Percentiles rank a stretch among this genome's conserved stretches.
phyloP scores from a whole-genome alignment of 2,113 vertebrate species.

The Piprites chloris region DNA sequence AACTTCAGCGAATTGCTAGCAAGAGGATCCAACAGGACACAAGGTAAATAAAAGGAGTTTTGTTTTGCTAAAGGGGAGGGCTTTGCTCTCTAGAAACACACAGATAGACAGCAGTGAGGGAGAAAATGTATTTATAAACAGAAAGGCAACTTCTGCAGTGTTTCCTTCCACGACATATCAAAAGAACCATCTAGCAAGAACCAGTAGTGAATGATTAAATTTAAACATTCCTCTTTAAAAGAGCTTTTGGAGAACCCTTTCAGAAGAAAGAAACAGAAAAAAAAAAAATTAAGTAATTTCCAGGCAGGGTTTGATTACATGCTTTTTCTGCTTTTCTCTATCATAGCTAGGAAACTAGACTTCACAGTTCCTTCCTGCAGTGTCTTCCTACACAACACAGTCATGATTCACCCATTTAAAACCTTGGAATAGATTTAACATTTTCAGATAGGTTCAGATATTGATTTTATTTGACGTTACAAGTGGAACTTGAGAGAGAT shows the following conservation, averaged over 20 bases:
- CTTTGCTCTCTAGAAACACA: not conserved
- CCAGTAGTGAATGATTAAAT: not conserved
- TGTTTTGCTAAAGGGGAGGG: not conserved
- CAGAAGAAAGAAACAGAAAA: not conserved
- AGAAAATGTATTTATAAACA: not conserved
- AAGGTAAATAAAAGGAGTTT: not conserved
- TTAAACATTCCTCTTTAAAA: not conserved
- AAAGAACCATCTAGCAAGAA: not conserved
- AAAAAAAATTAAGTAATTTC: not conserved
- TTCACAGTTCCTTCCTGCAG: not conserved
- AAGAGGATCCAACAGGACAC: not conserved
- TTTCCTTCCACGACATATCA: not conserved
- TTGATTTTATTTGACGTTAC: not conserved
- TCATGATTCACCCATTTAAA: not conserved
- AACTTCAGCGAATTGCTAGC: not conserved
- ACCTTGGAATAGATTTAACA: not conserved
- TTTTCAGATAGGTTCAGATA: not conserved
- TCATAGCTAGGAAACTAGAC: not conserved
- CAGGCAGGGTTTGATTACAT: not conserved
- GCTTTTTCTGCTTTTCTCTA: not conserved
- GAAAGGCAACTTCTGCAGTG: not conserved
- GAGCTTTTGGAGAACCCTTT: not conserved
- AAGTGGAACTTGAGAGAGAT: not conserved
- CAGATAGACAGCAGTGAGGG: not conserved
- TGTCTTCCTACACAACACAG: not conserved